Evolutionary conservation across 2,888 invertebrate genomes (phyloP).

Genomic region (Cerastis leucographa): DNA sequence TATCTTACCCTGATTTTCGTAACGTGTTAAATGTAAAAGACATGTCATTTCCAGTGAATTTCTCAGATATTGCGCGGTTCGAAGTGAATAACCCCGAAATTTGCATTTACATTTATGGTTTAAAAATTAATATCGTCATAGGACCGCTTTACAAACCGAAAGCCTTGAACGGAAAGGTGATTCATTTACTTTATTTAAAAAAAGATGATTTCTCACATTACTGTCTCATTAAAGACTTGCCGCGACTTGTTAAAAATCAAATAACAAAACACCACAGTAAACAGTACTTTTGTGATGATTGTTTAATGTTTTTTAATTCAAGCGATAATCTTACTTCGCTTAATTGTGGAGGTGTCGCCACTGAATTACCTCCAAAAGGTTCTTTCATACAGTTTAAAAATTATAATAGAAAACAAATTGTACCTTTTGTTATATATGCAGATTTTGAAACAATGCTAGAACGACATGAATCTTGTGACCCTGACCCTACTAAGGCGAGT

Average conservation of each 20-base stretch:
- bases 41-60: too few species aligned
- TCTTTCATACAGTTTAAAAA: neutral
- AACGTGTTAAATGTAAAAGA: neutral
- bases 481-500: neutral
- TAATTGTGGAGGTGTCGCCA: neutral
- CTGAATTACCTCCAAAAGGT: neutral
- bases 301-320: constrained; percentile 3
- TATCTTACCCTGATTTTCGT: constrained; percentile 4
- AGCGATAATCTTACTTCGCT: neutral
- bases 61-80: too few species aligned
- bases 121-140: too few species aligned
- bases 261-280: constrained; percentile 1
- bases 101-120: too few species aligned
- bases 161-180: too few species aligned
- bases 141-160: too few species aligned
- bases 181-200: too few species aligned
- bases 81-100: too few species aligned
- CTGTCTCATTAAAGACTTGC: too few species aligned
- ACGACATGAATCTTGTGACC: neutral
- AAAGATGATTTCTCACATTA: too few species aligned
- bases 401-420: neutral
- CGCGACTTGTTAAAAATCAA: neutral
- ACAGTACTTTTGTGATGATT: neutral
- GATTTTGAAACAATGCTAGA: constrained; percentile 3
- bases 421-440: constrained; percentile 1